Percentiles rank a stretch among this genome's conserved stretches.
phyloP scores from a whole-genome alignment of 2,888 invertebrate species.

The Vesta saturnalis region DNA sequence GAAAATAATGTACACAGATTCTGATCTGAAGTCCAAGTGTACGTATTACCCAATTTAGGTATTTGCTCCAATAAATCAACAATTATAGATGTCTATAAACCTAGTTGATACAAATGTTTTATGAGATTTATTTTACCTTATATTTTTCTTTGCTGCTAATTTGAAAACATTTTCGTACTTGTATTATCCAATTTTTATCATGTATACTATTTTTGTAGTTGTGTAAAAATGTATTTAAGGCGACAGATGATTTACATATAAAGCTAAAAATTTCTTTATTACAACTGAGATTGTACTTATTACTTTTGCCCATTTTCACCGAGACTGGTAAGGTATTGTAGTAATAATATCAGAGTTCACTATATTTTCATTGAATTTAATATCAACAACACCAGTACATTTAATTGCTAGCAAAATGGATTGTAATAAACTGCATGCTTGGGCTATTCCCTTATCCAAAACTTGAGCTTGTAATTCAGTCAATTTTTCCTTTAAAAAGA shows the following conservation, averaged over 20 bases:
- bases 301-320: neutral
- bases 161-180: constrained; percentile 41
- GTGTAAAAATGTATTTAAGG: constrained; percentile 38
- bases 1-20: constrained; percentile 28
- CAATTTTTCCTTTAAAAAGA: constrained; percentile 31
- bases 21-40: constrained; percentile 33
- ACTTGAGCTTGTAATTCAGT: constrained; percentile 26
- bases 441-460: neutral
- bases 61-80: constrained; percentile 23
- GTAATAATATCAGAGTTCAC: neutral
- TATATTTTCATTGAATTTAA: constrained; percentile 11
- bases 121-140: constrained; percentile 37
- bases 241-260: constrained; percentile 20
- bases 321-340: constrained; percentile 12
- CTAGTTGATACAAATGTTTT: no score
- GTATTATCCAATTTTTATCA: constrained; percentile 42
- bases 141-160: constrained; percentile 28
- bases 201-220: constrained; percentile 36
- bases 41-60: constrained; percentile 21
- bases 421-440: constrained; percentile 32
- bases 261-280: neutral
- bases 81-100: constrained; percentile 14
- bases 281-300: neutral
- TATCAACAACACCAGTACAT: constrained; percentile 31
- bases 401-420: constrained; percentile 40